Conservation (phyloP, 2,888 invertebrate genomes). For the Cinara cedri region DNA sequence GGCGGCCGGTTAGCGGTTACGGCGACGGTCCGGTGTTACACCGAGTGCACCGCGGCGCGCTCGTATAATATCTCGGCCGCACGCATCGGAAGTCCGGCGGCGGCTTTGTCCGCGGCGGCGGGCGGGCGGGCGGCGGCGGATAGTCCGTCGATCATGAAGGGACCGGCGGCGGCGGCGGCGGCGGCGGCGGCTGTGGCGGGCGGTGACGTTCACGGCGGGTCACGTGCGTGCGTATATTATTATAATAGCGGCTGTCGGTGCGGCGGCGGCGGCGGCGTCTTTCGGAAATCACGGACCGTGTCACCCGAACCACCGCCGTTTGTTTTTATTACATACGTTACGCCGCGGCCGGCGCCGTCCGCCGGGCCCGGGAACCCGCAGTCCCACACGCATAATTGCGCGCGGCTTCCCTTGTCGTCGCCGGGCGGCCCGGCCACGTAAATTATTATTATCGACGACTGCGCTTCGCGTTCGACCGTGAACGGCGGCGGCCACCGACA, state of each 20-base stretch:
- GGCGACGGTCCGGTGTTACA: too few relatives aligned
- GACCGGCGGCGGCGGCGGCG: not conserved
- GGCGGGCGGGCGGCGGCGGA: not conserved
- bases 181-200: not conserved
- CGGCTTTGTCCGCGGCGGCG: constrained; percentile 1
- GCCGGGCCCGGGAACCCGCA: constrained; percentile 4
- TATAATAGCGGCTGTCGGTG: not conserved
- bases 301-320: constrained; percentile 47
- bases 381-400: constrained; percentile 2
- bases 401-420: constrained; percentile 27
- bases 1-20: too few relatives aligned
- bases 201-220: not conserved
- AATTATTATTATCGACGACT: constrained; percentile 43
- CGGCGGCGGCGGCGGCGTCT: constrained; percentile 30
- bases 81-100: constrained; percentile 48
- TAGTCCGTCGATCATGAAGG: too few relatives aligned
- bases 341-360: not conserved
- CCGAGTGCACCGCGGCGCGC: too few relatives aligned
- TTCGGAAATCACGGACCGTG: constrained; percentile 55
- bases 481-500: not conserved
- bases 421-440: constrained; percentile 3
- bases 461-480: constrained; percentile 50
- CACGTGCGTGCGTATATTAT: constrained; percentile 21
- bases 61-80: not conserved
- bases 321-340: constrained; percentile 41